Evolutionary conservation across 2,888 invertebrate species (phyloP), one percentile per base, ranked within the genome.

Genomic region (Campoplex capitator): DNA sequence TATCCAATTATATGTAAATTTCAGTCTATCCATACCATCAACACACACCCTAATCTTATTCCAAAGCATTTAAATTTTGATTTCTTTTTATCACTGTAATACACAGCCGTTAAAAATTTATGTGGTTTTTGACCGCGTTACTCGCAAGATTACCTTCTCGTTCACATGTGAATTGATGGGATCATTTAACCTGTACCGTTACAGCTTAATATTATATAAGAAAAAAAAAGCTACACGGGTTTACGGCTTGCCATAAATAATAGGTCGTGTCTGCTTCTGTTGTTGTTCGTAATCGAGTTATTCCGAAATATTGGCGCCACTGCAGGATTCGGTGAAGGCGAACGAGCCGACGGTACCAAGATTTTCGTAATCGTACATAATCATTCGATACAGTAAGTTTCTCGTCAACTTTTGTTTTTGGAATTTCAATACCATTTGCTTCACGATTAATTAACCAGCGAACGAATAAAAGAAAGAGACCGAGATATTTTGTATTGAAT

Each of bases 171-270:
- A 80, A 80, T 74, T 70, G 51, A 76, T 38, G 23, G 38, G 13
- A 35, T 48, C 75, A 45, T 75, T 70, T 58, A 80, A 70, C 70
- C n/a, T 79, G 54, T 76, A 67, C 73, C 56, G 42, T 74, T 62
- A 62, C 42, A 70, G 13, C n/a, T 58, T 48, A 56, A 42, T 71
- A 65, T 48, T 23, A 23, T 23, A 23, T 23, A 23, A 23, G 23
- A 35, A 48, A 74, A 81, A 73, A 67, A 73, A 83, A 32, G 54
- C 62, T 32, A 54, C 73, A 56, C 48, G 56, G 67, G 42, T 73
- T 78, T 65, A 78, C 45, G 77, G 23, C 23, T 32, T 28, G 54
- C 51, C 71, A 58, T 83, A 73, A 78, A 78, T 67, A 73, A 45
- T 28, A 58, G 11, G n/a, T 65, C 35, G 48, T 6, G 45, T 42